phyloP scores from a whole-genome alignment of 2,113 vertebrate species.

The Prunella fulvescens region DNA sequence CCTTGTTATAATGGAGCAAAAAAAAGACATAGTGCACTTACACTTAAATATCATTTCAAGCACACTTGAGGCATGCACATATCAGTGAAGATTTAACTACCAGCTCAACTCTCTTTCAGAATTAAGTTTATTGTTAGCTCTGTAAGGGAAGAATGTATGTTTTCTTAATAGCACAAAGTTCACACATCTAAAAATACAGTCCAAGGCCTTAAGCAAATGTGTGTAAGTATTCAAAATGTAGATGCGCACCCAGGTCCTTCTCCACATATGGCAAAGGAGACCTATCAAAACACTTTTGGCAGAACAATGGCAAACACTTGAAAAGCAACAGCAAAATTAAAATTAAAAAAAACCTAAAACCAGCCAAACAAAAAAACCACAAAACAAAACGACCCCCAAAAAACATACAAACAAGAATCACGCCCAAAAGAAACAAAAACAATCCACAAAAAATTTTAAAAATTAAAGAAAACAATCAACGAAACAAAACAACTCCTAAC shows the following conservation, averaged over 20 bases:
- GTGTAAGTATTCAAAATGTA: not conserved
- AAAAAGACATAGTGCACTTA: not conserved
- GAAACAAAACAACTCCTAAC: not conserved
- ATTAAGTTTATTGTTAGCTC: not conserved
- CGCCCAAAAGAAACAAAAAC: not conserved
- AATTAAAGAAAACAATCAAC: not conserved
- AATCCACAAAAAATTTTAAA: not conserved
- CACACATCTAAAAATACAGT: not conserved
- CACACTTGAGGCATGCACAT: rapidly evolving
- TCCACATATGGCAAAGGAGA: not conserved
- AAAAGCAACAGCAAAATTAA: not conserved
- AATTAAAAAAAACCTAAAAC: not conserved
- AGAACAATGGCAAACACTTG: not conserved
- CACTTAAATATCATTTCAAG: not conserved
- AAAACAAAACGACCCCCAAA: rapidly evolving
- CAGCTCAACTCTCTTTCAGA: not conserved
- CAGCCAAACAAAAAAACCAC: not conserved
- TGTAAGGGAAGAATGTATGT: not conserved
- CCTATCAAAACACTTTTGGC: not conserved
- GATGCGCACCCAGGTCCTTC: not conserved
- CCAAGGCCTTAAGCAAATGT: not conserved
- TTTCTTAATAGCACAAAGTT: not conserved
- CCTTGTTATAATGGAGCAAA: not conserved
- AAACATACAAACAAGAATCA: not conserved
- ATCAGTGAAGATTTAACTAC: not conserved